phyloP scores from a whole-genome alignment of 1,140 invertebrate genomes.

The Philaenus spumarius region DNA sequence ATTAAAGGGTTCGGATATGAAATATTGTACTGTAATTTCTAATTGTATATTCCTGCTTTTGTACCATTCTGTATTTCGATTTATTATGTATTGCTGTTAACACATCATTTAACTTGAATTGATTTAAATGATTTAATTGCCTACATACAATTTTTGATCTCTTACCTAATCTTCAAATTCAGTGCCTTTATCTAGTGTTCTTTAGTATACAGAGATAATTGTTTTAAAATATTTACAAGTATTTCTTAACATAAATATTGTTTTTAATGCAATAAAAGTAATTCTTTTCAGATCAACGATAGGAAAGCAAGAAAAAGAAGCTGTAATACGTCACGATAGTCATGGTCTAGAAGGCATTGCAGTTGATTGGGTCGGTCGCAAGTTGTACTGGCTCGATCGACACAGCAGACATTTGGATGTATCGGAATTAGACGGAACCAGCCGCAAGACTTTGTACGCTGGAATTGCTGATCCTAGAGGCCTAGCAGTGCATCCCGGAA shows the following conservation, averaged over 20 bases:
- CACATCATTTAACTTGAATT: too few relatives aligned
- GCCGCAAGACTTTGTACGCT: conserved; percentile 77
- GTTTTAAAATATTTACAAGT: background rate
- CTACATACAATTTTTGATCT: too few relatives aligned
- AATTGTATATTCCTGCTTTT: too few relatives aligned
- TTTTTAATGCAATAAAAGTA: too few relatives aligned
- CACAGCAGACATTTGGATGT: conserved; percentile 92
- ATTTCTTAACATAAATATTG: background rate
- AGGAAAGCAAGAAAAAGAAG: conserved; percentile 53
- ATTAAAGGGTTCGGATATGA: too few relatives aligned
- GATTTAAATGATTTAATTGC: too few relatives aligned
- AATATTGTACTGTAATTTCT: too few relatives aligned
- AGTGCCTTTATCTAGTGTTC: background rate
- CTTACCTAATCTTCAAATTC: too few relatives aligned
- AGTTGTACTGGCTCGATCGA: conserved; percentile 96
- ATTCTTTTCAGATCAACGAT: conserved; percentile 28
- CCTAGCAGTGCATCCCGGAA: conserved; percentile 89
- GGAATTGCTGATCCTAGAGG: conserved; percentile 89
- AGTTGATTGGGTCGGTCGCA: conserved; percentile 93
- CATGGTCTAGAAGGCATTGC: conserved; percentile 94
- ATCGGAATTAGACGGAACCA: conserved; percentile 86
- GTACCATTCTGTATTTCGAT: too few relatives aligned
- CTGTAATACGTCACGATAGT: conserved; percentile 87
- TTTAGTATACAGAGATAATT: background rate
- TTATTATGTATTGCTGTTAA: too few relatives aligned